A percentile compares a stretch with the other conserved stretches of the same genome.
phyloP scores from a whole-genome alignment of 2,113 vertebrate genomes.

The Eira barbara region DNA sequence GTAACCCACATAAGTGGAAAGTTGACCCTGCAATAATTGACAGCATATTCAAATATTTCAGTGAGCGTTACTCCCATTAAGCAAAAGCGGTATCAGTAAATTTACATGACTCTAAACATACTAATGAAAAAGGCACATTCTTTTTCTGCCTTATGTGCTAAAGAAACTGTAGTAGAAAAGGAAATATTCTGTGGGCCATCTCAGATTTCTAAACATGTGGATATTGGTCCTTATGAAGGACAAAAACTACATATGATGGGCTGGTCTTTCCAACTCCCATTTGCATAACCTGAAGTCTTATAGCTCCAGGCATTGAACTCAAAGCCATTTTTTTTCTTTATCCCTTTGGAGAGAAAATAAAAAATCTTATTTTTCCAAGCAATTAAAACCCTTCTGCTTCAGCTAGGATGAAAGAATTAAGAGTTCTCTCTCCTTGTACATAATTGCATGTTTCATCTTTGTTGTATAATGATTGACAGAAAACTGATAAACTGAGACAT shows the following conservation, averaged over 20 bases:
- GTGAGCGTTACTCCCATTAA: neutral
- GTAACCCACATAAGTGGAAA: neutral
- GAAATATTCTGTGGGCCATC: neutral
- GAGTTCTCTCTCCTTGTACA: conserved; percentile 32
- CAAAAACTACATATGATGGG: neutral
- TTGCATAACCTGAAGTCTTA: neutral
- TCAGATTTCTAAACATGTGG: neutral
- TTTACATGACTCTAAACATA: neutral
- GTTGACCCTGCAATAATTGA: neutral
- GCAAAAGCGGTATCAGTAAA: neutral
- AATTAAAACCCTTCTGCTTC: conserved; percentile 64
- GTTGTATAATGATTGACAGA: conserved; percentile 63
- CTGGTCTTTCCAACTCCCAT: neutral
- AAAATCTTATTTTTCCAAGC: conserved; percentile 41
- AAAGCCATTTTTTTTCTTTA: conserved; percentile 17
- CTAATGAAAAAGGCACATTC: neutral
- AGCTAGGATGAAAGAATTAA: conserved; percentile 48
- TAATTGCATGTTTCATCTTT: conserved; percentile 61
- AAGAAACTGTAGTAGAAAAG: conserved; percentile 2
- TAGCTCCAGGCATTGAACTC: neutral
- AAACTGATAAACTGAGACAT: conserved; percentile 65
- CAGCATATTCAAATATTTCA: neutral
- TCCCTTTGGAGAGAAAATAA: conserved; percentile 38
- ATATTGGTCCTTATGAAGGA: neutral
- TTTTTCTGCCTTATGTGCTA: neutral